Evolutionary conservation across 1,140 invertebrate species (phyloP), one percentile per base, ranked within the genome.

Genomic region (Drosophila gunungcola): DNA sequence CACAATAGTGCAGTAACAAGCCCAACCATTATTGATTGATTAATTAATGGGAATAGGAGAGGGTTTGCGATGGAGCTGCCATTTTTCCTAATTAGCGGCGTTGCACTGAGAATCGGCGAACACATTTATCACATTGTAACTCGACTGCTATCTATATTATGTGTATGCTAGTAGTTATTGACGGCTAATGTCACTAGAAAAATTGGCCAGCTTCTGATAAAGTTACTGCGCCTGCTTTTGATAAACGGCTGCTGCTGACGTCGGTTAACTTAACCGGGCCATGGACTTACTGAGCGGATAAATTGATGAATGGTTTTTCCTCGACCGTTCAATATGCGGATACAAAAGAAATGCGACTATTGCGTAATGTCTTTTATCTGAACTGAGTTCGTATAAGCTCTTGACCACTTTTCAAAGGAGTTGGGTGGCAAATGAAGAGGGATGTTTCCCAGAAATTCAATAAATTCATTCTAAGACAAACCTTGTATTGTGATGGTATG

Each of bases 221-320:
- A 72, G 49, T 64, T 61, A 34, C 53, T 57, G 39, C 13, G 55
- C 27, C 32, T 46, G 49, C 4, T 29, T 42, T 55, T 65, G 80
- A 70, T 80, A 73, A 68, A 54, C 45, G 54, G 56, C 53, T 42
- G 58, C 58, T 49, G 56, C 57, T 64, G 73, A 70, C 78, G 73
- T 45, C 48, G 36, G 63, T 61, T 53, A 45, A 67, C 29, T 21
- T 51, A 67, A 67, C 56, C 13, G 36, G 42, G 6, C 12, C 36
- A 62, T 45, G 39, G 49, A 16, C 36, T 36, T 38, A 54, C 32
- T 41, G 46, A 9, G 42, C 10, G 38, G 25, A 43, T 21, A 46
- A 53, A 48, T 81, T 84, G 82, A 86, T 73, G 64, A 85, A 81
- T 85, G 81, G 57, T 41, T 72, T 56, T 76, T 38, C 48, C 72